These are phyloP conservation scores for Dendroctonus valens DNA, from an alignment of 1,140 invertebrate species.

Conservation along the genomic window DNA sequence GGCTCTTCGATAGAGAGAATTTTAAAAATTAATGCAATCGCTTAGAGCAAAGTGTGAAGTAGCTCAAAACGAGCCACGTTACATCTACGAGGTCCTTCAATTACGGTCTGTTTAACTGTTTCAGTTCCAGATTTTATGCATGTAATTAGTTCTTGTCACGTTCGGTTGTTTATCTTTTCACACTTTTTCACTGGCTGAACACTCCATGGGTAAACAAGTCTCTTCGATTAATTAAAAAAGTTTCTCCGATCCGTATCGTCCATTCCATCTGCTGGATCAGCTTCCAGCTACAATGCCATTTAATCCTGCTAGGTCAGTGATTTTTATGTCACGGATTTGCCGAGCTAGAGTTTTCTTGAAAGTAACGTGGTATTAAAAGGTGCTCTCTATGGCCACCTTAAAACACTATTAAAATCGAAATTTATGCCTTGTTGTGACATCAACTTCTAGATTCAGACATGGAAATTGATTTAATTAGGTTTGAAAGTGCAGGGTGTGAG, in stretches of 20 bases:
- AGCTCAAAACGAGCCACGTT: neutral
- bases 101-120: neutral
- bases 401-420: neutral
- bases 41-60: neutral
- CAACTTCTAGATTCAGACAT: neutral
- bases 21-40: neutral
- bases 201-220: conserved; percentile 29
- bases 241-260: conserved; percentile 15
- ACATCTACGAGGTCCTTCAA: no score
- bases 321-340: conserved; percentile 2
- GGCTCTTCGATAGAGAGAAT: neutral
- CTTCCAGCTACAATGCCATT: conserved; percentile 22
- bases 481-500: neutral
- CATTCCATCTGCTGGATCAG: conserved; percentile 15
- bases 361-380: no score
- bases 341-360: no score
- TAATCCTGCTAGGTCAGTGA: conserved; percentile 23
- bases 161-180: conserved; percentile 33
- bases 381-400: no score
- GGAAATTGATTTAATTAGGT: conserved; percentile 2
- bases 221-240: conserved; percentile 37
- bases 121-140: conserved; percentile 20
- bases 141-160: conserved; percentile 37
- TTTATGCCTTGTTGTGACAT: neutral
- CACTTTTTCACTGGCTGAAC: conserved; percentile 26